Conservation (phyloP, 53 echinoderm and acorn worm species). For the Patiria pectinifera region DNA sequence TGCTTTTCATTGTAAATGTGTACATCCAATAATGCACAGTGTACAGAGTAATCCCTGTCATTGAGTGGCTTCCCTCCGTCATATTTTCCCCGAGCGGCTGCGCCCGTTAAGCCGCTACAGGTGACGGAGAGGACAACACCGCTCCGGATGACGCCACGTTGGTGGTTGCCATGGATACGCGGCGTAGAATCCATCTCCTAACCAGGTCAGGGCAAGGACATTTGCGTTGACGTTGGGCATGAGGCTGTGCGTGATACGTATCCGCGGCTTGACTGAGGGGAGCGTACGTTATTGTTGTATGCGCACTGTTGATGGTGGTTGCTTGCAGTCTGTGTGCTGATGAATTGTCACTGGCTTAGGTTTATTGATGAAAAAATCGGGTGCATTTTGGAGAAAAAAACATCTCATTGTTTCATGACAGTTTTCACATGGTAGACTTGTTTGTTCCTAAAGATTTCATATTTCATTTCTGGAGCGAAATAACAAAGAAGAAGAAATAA, state of each 20-base stretch:
- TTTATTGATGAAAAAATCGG: too few species aligned
- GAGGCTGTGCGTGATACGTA: background rate
- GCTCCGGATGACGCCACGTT: conserved; percentile 51
- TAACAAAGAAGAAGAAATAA: too few species aligned
- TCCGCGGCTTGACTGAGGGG: background rate
- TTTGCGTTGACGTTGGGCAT: background rate
- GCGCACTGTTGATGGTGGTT: background rate
- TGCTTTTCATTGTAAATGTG: too few species aligned
- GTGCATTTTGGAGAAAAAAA: too few species aligned
- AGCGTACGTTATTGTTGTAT: background rate
- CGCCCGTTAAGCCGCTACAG: background rate
- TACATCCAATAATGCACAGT: background rate
- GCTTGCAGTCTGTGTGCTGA: too few species aligned
- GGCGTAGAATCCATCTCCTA: background rate
- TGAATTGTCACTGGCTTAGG: too few species aligned
- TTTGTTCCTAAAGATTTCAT: too few species aligned
- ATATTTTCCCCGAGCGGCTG: background rate
- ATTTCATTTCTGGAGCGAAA: too few species aligned
- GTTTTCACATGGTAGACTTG: too few species aligned
- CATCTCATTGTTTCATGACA: too few species aligned
- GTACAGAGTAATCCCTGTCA: background rate
- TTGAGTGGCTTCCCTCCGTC: background rate
- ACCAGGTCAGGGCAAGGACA: conserved; percentile 31
- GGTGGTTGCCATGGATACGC: conserved; percentile 27
- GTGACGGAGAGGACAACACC: background rate